These are phyloP conservation scores for Haliclona indistincta DNA, from an alignment of 37 sponge, comb jelly and placozoan genomes.

Conservation along the genomic window DNA sequence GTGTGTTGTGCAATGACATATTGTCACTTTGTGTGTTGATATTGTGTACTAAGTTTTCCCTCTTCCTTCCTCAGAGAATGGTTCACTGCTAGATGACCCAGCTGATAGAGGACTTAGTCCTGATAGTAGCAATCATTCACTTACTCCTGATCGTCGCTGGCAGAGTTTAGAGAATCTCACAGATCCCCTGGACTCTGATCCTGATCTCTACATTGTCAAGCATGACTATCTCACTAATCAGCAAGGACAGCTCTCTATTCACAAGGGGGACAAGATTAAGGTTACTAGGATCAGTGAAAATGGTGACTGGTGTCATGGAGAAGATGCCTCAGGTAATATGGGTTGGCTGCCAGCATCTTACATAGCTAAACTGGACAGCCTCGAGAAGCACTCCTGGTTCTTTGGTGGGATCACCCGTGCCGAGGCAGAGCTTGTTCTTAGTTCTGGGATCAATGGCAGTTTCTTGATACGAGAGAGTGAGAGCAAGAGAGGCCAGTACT, in stretches of 20 bases:
- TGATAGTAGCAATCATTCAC: not conserved
- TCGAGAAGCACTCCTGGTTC: constrained; percentile 97
- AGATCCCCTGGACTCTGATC: constrained; percentile 32
- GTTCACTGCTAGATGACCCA: not conserved
- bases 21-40: not conserved
- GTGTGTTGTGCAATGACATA: not conserved
- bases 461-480: constrained; percentile 97
- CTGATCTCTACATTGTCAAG: constrained; percentile 69
- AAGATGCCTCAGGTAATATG: constrained; percentile 50
- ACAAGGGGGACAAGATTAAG: constrained; percentile 71
- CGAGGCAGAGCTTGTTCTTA: constrained; percentile 86
- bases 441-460: constrained; percentile 94
- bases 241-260: constrained; percentile 76
- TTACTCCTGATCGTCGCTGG: constrained; percentile 36
- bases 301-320: constrained; percentile 85
- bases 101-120: not conserved
- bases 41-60: no score
- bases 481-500: constrained; percentile 96
- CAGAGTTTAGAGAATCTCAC: constrained; percentile 63
- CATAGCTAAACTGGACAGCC: constrained; percentile 84
- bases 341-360: constrained; percentile 97
- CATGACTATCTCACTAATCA: constrained; percentile 71
- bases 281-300: constrained; percentile 64
- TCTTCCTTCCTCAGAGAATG: constrained; percentile 7
- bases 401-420: constrained; percentile 90